phyloP scores from a whole-genome alignment of 2,113 vertebrate species.

The Lycocorax pyrrhopterus region DNA sequence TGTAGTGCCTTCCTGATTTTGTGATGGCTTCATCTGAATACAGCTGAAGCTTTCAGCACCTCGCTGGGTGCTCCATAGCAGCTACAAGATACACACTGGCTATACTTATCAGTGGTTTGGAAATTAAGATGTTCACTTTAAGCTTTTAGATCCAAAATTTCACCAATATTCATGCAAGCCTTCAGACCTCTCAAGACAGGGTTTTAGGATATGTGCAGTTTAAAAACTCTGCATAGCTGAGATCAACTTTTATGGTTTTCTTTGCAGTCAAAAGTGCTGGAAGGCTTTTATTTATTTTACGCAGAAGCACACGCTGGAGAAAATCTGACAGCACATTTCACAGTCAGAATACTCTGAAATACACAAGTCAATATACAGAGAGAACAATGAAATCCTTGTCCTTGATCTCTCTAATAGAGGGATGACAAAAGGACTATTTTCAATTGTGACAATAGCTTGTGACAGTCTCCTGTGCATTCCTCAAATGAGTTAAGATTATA shows the following conservation, averaged over 20 bases:
- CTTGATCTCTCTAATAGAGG: not conserved
- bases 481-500: not conserved
- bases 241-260: not conserved
- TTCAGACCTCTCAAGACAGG: not conserved
- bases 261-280: not conserved
- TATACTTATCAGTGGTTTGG: not conserved
- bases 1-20: not conserved
- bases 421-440: conserved; percentile 17
- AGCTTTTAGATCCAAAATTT: not conserved
- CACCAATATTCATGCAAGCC: not conserved
- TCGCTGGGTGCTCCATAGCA: not conserved
- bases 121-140: not conserved
- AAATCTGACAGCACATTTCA: not conserved
- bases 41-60: not conserved
- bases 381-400: conserved; percentile 20
- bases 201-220: not conserved
- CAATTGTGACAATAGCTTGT: not conserved
- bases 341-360: not conserved
- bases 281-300: not conserved
- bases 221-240: not conserved
- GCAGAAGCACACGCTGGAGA: not conserved
- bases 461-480: not conserved
- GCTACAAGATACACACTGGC: not conserved
- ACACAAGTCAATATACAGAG: not conserved
- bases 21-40: not conserved